Conservation (phyloP, 2,113 vertebrate genomes). For the Varanus salvator region DNA sequence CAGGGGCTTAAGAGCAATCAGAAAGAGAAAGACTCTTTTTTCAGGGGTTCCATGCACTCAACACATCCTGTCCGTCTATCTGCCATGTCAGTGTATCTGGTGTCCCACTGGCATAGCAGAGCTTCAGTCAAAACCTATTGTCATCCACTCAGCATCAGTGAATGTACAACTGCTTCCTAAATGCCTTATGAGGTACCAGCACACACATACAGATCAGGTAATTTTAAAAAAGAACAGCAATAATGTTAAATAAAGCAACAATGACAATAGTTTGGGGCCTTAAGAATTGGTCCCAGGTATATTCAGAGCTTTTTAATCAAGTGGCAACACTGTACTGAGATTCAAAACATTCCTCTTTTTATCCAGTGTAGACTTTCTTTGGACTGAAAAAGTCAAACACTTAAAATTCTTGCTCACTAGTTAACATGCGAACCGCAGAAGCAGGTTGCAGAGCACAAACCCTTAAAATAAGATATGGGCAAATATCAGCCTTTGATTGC, state of each 20-base stretch:
- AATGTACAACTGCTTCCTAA: neutral
- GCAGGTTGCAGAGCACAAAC: neutral
- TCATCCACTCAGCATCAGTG: neutral
- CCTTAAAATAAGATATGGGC: constrained; percentile 32
- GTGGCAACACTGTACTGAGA: constrained; percentile 12
- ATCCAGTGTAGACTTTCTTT: rapidly evolving
- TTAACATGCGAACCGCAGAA: constrained; percentile 8
- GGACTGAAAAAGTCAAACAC: neutral
- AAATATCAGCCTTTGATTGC: constrained; percentile 19
- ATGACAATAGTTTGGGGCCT: neutral
- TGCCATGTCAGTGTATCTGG: neutral
- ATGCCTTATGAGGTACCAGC: neutral
- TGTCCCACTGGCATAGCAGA: neutral
- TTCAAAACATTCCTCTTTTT: rapidly evolving
- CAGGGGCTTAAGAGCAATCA: too few species aligned
- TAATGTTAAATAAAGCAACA: neutral
- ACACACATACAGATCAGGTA: neutral
- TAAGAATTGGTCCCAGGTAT: neutral
- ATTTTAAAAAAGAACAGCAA: neutral
- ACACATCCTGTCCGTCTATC: neutral
- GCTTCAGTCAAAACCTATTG: neutral
- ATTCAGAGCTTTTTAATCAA: neutral
- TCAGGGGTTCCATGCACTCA: neutral
- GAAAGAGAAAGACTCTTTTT: too few species aligned
- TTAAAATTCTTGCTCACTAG: neutral